phyloP scores from a whole-genome alignment of 2,113 vertebrate genomes.

The Nothocercus julius region DNA sequence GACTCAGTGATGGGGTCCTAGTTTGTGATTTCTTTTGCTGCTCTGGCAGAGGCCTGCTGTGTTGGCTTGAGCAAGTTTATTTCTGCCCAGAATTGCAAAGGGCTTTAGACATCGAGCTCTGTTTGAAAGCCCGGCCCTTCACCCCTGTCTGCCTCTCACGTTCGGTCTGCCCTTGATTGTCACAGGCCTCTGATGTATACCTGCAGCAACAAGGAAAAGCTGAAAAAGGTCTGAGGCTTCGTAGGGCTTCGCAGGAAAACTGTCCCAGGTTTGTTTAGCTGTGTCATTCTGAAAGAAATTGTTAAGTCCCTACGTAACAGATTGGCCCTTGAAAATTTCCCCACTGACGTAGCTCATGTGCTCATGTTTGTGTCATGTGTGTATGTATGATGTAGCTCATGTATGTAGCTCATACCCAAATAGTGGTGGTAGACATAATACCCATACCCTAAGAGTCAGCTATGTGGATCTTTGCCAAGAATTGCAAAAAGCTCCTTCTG shows the following conservation, averaged over 20 bases:
- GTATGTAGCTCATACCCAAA: background rate
- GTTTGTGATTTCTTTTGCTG: constrained; percentile 30
- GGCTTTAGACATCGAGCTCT: background rate
- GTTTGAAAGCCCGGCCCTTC: background rate
- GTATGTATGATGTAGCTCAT: background rate
- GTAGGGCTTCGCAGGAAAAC: fast-evolving
- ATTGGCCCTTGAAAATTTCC: background rate
- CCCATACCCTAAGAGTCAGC: background rate
- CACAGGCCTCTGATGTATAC: background rate
- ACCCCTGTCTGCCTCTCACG: background rate
- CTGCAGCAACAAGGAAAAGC: background rate
- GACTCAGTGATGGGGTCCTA: background rate
- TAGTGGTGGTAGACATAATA: background rate
- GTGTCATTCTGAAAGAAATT: background rate
- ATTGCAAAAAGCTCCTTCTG: background rate
- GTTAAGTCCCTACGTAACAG: background rate
- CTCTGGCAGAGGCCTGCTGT: background rate
- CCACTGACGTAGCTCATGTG: background rate
- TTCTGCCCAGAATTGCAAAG: constrained; percentile 27
- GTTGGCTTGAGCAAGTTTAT: background rate
- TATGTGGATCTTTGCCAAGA: background rate
- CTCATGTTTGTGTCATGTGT: too few species aligned
- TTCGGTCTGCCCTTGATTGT: constrained; percentile 38
- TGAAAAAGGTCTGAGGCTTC: fast-evolving
- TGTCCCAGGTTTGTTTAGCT: background rate